Base-by-base conservation (phyloP, 2,888 invertebrate species). In the Erynnis tages region DNA sequence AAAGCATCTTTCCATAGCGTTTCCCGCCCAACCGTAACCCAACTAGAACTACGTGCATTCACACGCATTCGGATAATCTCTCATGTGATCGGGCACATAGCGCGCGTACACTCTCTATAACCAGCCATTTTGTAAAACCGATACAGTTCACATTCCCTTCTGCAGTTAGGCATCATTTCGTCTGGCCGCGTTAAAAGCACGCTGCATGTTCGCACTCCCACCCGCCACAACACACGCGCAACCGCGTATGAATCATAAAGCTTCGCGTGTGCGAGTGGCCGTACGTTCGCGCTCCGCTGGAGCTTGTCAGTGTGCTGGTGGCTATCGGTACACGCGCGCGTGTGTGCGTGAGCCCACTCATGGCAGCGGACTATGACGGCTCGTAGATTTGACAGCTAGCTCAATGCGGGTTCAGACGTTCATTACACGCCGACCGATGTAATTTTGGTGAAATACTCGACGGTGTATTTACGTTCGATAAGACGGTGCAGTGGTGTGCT, bases 351-450 rank as follows among this genome's bases (percentile, higher is more conserved):
- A 66, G 76, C 76, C 79, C 82, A 83, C 86, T 88, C 88, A 88
- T 89, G 86, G 86, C 89, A 87, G 82, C 88, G 76, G 85, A 85
- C 89, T 88, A 90, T 90, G 90, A 90, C 90, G 90, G 89, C 81
- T 82, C 88, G 90, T 90, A 90, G 90, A 90, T 89, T 90, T 90
- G 90, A 90, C 90, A 90, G 90, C 90, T 90, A 88, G 88, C 88
- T 89, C 88, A 90, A 90, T 88, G 88, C 88, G 85, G 86, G 89
- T 79, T 82, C 88, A 89, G 88, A 89, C 89, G 89, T 89, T 83
- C 81, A 86, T 87, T 86, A 87, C 73, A 84, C 83, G 78, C 74
- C 77, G 77, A 76, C 79, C 79, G 80, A 80, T 77, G 78, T 85
- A 82, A 85, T 85, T 82, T 82, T 78, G 73, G 83, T 83, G 74